A percentile compares a stretch with the other conserved stretches of the same genome.
These are phyloP conservation scores for Lamellibrachia luymesi DNA, from an alignment of 1,140 invertebrate genomes.

Conservation along the genomic window DNA sequence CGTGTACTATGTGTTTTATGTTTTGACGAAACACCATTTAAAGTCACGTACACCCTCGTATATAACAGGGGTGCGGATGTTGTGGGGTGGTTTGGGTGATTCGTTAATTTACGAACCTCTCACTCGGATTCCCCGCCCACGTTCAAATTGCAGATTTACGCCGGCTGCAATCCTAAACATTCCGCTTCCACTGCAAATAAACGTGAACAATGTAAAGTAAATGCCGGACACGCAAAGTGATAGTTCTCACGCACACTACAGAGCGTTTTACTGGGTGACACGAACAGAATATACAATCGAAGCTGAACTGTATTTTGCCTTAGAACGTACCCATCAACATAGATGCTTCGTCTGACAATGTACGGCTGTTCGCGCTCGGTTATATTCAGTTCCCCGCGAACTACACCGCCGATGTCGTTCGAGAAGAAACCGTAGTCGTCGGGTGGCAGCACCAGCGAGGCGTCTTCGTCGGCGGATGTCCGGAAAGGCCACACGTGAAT, in stretches of 20 bases:
- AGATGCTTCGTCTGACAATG: not conserved
- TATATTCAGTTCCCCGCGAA: not conserved
- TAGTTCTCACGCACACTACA: not conserved
- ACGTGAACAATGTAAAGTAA: not conserved
- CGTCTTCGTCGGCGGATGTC: not conserved
- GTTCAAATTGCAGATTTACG: not conserved
- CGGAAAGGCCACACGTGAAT: not conserved
- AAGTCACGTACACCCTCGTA: no score
- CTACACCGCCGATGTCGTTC: not conserved
- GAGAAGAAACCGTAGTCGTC: not conserved
- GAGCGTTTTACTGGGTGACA: not conserved
- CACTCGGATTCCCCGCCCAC: not conserved
- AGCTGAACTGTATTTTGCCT: not conserved
- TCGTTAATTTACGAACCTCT: not conserved
- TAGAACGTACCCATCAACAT: not conserved
- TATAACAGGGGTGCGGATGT: no score
- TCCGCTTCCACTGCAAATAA: not conserved
- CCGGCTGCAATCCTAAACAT: not conserved
- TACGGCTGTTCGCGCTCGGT: not conserved
- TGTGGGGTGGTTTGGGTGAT: not conserved
- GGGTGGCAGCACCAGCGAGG: not conserved
- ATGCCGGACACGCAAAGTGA: not conserved
- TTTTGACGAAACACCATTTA: no score
- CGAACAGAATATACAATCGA: not conserved
- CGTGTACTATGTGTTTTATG: no score